Evolutionary conservation across 2,113 vertebrate genomes (phyloP).

Genomic region (Noctilio leporinus): DNA sequence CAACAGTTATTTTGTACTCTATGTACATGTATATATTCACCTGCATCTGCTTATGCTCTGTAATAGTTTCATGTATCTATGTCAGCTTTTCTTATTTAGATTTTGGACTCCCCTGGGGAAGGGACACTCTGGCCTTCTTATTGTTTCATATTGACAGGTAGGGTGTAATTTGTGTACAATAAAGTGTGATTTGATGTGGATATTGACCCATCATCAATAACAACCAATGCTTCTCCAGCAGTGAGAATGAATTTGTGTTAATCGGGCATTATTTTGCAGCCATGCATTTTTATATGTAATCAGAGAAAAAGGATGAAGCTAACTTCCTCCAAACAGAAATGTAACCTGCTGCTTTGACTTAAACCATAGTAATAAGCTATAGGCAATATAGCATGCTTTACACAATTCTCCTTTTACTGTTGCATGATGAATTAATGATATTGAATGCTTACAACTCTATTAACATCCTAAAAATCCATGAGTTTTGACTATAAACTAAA

Average conservation of each 20-base stretch:
- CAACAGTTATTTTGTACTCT: not conserved
- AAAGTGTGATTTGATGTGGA: conserved; percentile 32
- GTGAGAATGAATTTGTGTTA: conserved; percentile 44
- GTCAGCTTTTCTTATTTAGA: conserved; percentile 8
- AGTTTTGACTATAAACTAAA: conserved; percentile 24
- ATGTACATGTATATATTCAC: not conserved
- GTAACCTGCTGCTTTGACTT: not conserved
- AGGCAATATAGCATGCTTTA: not conserved
- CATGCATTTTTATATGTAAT: conserved; percentile 41
- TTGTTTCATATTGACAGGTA: conserved; percentile 2
- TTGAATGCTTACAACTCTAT: conserved; percentile 33
- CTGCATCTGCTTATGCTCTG: not conserved
- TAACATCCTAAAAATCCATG: not conserved
- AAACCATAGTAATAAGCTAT: not conserved
- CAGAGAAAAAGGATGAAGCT: conserved; percentile 5
- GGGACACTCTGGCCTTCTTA: not conserved
- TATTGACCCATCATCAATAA: conserved; percentile 44
- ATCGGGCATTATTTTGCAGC: conserved; percentile 22
- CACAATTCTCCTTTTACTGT: not conserved
- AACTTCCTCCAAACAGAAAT: not conserved
- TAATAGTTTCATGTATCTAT: not conserved
- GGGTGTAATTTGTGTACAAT: conserved; percentile 20
- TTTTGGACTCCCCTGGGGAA: not conserved
- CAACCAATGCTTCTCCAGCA: not conserved
- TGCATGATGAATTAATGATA: conserved; percentile 19